These are phyloP conservation scores for Patiria pectinifera DNA, from an alignment of 53 echinoderm and acorn worm genomes.

Conservation along the genomic window DNA sequence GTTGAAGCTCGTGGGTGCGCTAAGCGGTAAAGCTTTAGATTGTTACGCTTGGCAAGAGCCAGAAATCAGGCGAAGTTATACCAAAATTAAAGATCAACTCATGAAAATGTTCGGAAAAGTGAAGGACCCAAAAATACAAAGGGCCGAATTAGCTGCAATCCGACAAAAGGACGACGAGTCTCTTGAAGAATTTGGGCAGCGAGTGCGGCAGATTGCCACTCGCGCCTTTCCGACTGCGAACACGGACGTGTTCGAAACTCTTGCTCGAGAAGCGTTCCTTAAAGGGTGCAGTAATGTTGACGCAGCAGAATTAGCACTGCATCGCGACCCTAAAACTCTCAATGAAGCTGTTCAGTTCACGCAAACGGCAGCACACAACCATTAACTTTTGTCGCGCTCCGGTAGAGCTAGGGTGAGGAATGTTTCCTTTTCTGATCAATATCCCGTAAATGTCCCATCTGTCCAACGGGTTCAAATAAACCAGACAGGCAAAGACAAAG, in stretches of 20 bases:
- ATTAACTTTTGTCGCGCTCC: conserved; percentile 4
- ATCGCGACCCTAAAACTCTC: conserved; percentile 26
- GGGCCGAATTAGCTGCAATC: neutral
- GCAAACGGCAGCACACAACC: conserved; percentile 26
- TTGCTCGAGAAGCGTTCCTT: conserved; percentile 20
- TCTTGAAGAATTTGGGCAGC: conserved; percentile 48
- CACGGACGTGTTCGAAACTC: conserved; percentile 9
- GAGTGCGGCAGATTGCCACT: conserved; percentile 14
- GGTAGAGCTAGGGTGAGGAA: conserved; percentile 4
- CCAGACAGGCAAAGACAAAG: conserved; percentile 16
- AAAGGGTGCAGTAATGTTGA: conserved; percentile 16
- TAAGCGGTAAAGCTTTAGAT: conserved; percentile 5
- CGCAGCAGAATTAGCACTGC: conserved; percentile 30
- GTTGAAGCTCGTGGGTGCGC: conserved; percentile 16
- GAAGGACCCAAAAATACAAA: conserved; percentile 20
- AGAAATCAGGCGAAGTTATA: neutral
- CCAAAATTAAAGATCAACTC: conserved; percentile 25
- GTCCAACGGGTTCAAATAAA: conserved; percentile 13
- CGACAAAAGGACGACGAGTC: neutral
- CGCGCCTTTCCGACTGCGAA: conserved; percentile 17
- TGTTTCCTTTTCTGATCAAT: conserved; percentile 18
- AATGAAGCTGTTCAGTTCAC: conserved; percentile 29
- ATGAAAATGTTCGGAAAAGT: conserved; percentile 39
- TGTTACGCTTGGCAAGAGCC: conserved; percentile 47
- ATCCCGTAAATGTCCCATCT: conserved; percentile 10